Evolutionary conservation across 2,888 invertebrate species (phyloP), one percentile per base, ranked within the genome.

Genomic region (Taphrorychus bicolor): DNA sequence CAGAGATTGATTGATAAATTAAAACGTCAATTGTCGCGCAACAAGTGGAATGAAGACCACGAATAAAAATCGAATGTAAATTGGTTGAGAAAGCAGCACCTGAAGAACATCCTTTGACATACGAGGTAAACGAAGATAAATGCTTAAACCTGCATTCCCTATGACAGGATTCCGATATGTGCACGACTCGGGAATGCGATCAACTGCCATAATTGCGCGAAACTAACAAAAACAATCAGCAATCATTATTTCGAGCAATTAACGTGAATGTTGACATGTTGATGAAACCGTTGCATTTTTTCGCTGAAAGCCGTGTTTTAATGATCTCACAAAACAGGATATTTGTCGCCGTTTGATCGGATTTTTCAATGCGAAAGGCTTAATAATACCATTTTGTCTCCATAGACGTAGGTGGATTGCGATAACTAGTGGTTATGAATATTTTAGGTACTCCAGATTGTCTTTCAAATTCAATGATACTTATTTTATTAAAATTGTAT

Each of bases 211-310:
- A 69, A 69, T 69, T 69, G 69, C 53, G 54, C 18, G 57, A 69
- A 61, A 45, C 51, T 32, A 18, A 65, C 65, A 70, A 69, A 70
- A 66, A 65, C 68, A 56, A 59, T 59, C 57, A 61, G 62, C 51
- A 59, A 61, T 70, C 68, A 63, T 66, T 66, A 59, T 71, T 71
- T 69, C 66, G 53, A 60, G 69, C 65, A 71, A 69, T 71, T 66
- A 69, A 67, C 56, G 61, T 69, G 60, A 54, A 51, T 45, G 53
- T 45, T 69, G 71, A 67, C 71, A 71, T 71, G 71, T 71, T 71
- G 66, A 69, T 66, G 53, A 64, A 69, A 71, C 71, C 71, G 69
- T 64, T 69, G 58, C 60, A 51, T 52, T 69, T 69, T 69, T 61
- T 60, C 32, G 56, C 58, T 54, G 58, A 60, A 59, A 49, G 57